Base-by-base conservation (phyloP, 2,888 invertebrate genomes). In the Melangyna quadrimaculata region DNA sequence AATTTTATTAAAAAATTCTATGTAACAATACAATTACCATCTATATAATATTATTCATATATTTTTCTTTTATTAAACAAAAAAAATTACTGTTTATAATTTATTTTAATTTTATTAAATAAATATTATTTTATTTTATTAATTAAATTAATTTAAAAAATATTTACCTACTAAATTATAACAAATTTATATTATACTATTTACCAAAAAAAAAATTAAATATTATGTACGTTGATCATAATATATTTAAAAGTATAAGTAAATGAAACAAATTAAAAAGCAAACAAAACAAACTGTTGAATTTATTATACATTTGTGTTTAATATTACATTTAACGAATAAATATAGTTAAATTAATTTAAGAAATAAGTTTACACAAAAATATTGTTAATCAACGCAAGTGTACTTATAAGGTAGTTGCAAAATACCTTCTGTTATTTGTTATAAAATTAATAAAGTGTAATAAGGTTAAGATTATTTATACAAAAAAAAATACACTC, bases 401-500 rank as follows among this genome's bases (percentile, higher is more conserved):
- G 87, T 87, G 87, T 87, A 87, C 87, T 87, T 87, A n/a, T n/a
- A 87, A 87, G 81, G 87, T 71, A 75, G 65, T 53, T 69, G 77
- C n/a, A 61, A 57, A 22, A 78, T 81, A 73, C 78, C 78, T 81
- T 81, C 70, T 22, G 35, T 19, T 73, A 86, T 73, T 51, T 73
- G 72, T 80, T 81, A 81, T 70, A 43, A 45, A 72, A 48, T 14
- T 55, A 53, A 72, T 32, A 27, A 35, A 51, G 8, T 75, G 74
- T 84, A 79, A n/a, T 63, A 72, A 48, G 72, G 80, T 69, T 79
- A 79, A 84, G 83, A 71, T 51, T 71, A 84, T 79, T 84, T 84
- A 84, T 84, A 86, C 80, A 80, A 72, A n/a, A 63, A 57, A 51
- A 77, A 53, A 70, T 77, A 67, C 71, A 75, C 57, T 72, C 59